Base-by-base conservation (phyloP, 2,797 vertebrate genomes). In the Gadopsis bispinosus region DNA sequence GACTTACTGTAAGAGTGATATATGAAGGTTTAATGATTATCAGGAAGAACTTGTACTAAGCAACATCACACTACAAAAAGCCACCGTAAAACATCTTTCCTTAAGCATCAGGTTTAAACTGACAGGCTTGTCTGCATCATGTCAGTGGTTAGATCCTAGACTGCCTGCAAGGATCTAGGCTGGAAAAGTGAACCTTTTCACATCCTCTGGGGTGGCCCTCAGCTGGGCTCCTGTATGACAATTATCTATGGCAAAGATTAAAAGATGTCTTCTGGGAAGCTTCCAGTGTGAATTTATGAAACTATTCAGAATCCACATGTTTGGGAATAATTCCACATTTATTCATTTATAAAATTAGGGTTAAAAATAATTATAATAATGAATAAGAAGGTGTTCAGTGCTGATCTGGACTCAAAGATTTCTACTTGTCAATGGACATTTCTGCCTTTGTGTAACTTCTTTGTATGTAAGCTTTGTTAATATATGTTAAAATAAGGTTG, bases 21-120 rank as follows among this genome's bases (percentile, higher is more conserved):
- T 29, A 61, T 56, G 7, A 78, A 37, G 54, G 47, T 47, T 62
- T 9, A 45, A 65, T 48, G 16, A 73, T 10, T 11, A 9, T 61
- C 4, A 33, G n/a, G 53, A 20, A 68, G 43, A 69, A 41, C 39
- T n/a, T 29, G 13, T 17, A 12, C n/a, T 11, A 53, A 19, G 26
- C 67, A 1, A 58, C 45, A 9, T 45, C 10, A 41, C 22, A 22
- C 51, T 13, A 19, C 14, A 45, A 63, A 20, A 59, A 47, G 19
- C 33, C 19, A 22, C 37, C 29, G 14, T 59, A 4, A 51, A 51
- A 66, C 8, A 59, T 8, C 17, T 50, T 47, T 29, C n/a, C n/a
- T 31, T 6, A 35, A 31, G 50, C 22, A 22, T 56, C 5, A 22
- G 7, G 61, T 22, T 63, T 35, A 29, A 26, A 63, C 26, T 43